Evolutionary conservation across 2,797 vertebrate species (phyloP).

Genomic region (Aeoliscus strigatus): DNA sequence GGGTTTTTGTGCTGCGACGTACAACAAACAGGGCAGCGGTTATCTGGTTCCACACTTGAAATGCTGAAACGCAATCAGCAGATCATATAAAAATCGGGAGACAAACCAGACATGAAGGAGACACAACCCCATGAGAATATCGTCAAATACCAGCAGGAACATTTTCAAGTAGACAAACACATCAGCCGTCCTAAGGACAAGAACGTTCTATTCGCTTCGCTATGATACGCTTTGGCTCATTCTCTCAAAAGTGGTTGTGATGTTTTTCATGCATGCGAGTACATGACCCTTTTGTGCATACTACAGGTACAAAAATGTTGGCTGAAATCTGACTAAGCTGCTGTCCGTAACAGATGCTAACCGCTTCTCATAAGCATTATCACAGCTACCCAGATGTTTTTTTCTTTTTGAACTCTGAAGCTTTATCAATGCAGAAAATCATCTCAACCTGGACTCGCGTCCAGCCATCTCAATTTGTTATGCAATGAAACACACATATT

Average conservation of each 20-base stretch:
- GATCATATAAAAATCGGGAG: not conserved
- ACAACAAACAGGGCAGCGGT: conserved; percentile 9
- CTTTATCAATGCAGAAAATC: conserved; percentile 14
- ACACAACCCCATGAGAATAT: conserved; percentile 5
- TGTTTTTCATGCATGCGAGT: no score
- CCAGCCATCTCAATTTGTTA: conserved; percentile 24
- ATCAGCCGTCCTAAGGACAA: conserved; percentile 19
- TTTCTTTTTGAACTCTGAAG: conserved; percentile 7
- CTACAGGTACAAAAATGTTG: not conserved
- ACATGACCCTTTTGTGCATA: no score
- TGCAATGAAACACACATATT: conserved; percentile 25
- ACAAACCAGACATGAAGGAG: conserved; percentile 3
- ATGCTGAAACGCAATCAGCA: not conserved
- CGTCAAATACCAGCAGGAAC: conserved; percentile 16
- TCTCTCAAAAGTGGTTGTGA: not conserved
- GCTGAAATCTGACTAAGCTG: not conserved
- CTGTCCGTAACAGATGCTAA: not conserved
- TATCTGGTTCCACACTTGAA: conserved; percentile 12
- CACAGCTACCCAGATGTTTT: conserved; percentile 7
- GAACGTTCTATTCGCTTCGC: conserved; percentile 3
- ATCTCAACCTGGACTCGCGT: conserved; percentile 8
- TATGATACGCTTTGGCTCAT: not conserved
- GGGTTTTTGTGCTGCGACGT: conserved; percentile 12
- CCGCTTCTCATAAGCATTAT: conserved; percentile 3
- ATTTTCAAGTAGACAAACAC: conserved; percentile 22